Percentiles rank a stretch among this genome's conserved stretches.
These are phyloP conservation scores for Apogon hyalosoma DNA, from an alignment of 2,797 vertebrate species.

Conservation along the genomic window DNA sequence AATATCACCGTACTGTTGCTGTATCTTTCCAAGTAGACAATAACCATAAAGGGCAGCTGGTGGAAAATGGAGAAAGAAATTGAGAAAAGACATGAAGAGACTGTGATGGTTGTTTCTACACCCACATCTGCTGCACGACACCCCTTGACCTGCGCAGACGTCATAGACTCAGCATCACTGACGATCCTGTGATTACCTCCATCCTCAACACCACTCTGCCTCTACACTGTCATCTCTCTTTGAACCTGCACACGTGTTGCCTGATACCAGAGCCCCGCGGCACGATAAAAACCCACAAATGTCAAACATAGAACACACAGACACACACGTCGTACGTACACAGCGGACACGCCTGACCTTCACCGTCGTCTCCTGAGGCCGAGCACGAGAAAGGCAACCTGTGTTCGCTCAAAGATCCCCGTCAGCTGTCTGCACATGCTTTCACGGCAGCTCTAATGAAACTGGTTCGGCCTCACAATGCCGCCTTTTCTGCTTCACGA, in stretches of 20 bases:
- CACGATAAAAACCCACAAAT: slow-evolving; percentile 33
- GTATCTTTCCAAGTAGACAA: no score
- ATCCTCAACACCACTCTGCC: not conserved
- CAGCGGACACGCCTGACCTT: slow-evolving; percentile 58
- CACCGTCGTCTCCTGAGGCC: slow-evolving; percentile 45
- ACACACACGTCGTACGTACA: slow-evolving; percentile 18
- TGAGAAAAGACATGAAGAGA: not conserved
- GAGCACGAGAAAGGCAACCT: slow-evolving; percentile 50
- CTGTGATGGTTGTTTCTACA: slow-evolving; percentile 1
- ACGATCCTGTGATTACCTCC: slow-evolving; percentile 30
- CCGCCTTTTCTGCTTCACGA: not conserved
- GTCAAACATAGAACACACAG: slow-evolving; percentile 56
- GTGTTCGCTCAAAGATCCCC: slow-evolving; percentile 23
- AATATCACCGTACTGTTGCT: no score
- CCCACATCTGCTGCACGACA: slow-evolving; percentile 9
- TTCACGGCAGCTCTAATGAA: slow-evolving; percentile 35
- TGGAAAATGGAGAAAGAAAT: slow-evolving; percentile 5
- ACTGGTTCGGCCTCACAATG: slow-evolving; percentile 17
- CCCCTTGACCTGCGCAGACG: slow-evolving; percentile 31
- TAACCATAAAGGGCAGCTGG: not conserved
- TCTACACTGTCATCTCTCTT: slow-evolving; percentile 27
- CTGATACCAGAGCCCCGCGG: slow-evolving; percentile 22
- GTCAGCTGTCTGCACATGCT: slow-evolving; percentile 18
- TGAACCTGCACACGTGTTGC: slow-evolving; percentile 27
- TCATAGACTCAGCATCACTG: slow-evolving; percentile 14